Evolutionary conservation across 2,888 invertebrate genomes (phyloP).

Genomic region (Eurois occulta): DNA sequence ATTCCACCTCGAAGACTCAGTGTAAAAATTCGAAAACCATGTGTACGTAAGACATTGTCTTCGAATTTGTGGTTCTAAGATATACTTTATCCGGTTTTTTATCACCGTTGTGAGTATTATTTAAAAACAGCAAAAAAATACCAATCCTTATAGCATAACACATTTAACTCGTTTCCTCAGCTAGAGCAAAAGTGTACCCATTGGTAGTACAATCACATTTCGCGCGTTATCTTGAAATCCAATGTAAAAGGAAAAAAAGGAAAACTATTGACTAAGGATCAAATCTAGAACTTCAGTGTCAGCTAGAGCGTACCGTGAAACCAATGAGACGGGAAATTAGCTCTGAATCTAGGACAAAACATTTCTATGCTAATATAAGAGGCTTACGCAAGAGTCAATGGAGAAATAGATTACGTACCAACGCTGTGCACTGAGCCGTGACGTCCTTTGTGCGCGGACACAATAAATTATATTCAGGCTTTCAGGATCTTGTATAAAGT

Average conservation of each 20-base stretch:
- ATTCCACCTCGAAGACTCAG: too few species aligned
- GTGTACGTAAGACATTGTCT: too few species aligned
- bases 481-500: slow-evolving; percentile 7
- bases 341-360: slow-evolving; percentile 56
- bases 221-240: too few species aligned
- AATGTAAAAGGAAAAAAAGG: background rate
- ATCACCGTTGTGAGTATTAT: too few species aligned
- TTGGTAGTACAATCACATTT: background rate
- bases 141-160: too few species aligned
- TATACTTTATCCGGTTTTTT: too few species aligned
- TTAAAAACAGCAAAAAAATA: too few species aligned
- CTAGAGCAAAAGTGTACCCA: too few species aligned
- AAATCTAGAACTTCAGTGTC: background rate
- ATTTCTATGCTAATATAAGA: slow-evolving; percentile 63
- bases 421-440: slow-evolving; percentile 27
- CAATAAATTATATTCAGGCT: slow-evolving; percentile 46
- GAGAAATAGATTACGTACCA: slow-evolving; percentile 45
- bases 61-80: too few species aligned
- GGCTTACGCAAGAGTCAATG: slow-evolving; percentile 40
- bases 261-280: slow-evolving; percentile 18
- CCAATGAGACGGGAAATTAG: slow-evolving; percentile 56
- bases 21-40: too few species aligned
- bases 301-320: background rate
- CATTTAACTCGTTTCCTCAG: too few species aligned
- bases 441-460: slow-evolving; percentile 30